Evolutionary conservation across 2,888 invertebrate species (phyloP).

Genomic region (Watsonalla cultraria): DNA sequence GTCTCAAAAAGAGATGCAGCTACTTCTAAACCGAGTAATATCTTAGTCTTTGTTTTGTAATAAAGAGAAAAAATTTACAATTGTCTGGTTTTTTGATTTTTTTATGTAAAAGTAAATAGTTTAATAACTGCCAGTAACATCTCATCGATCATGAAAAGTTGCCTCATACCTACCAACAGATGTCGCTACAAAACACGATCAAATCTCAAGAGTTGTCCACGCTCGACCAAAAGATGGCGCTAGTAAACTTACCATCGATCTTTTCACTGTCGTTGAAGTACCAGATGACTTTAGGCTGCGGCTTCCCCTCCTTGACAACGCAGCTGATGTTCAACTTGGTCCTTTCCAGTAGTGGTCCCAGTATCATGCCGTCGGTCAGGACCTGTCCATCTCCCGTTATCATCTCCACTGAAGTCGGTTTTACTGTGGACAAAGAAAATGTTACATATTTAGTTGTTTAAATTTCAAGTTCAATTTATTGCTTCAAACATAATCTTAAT

Average conservation of each 20-base stretch:
- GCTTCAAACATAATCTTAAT: too few relatives aligned
- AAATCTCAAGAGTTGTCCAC: neutral
- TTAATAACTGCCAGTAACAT: too few relatives aligned
- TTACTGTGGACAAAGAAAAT: conserved; percentile 80
- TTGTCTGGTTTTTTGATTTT: too few relatives aligned
- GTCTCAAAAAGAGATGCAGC: too few relatives aligned
- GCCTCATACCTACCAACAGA: neutral
- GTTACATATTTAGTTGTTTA: too few relatives aligned
- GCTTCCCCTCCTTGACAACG: conserved; percentile 89
- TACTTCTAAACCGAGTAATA: too few relatives aligned
- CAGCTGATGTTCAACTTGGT: conserved; percentile 84
- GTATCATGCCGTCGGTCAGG: conserved; percentile 80
- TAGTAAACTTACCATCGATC: conserved; percentile 71
- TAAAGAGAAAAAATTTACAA: too few relatives aligned
- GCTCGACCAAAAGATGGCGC: conserved; percentile 2
- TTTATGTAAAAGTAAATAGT: too few relatives aligned
- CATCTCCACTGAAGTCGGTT: conserved; percentile 87
- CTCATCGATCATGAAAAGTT: too few relatives aligned
- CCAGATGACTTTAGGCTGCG: conserved; percentile 91
- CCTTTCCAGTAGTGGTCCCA: conserved; percentile 86
- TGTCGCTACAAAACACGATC: too few relatives aligned
- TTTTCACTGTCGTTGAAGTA: conserved; percentile 85
- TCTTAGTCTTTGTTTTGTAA: too few relatives aligned
- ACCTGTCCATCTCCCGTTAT: conserved; percentile 81
- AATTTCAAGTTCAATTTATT: too few relatives aligned